A percentile compares a stretch with the other conserved stretches of the same genome.
Evolutionary conservation across 2,113 vertebrate species (phyloP).

Genomic region (Melanostigma gelatinosum): DNA sequence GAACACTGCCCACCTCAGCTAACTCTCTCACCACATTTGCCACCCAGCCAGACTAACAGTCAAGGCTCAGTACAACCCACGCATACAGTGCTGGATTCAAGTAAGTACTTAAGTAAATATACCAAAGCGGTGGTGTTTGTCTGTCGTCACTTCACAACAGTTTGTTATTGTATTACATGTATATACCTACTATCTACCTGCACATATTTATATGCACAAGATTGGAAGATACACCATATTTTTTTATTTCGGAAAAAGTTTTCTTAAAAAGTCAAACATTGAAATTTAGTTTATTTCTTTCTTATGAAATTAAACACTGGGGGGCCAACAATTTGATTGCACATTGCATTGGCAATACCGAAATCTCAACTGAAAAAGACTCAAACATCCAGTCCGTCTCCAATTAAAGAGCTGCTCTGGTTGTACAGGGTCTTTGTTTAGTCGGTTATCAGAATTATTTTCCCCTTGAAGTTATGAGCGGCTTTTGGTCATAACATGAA

Average conservation of each 20-base stretch:
- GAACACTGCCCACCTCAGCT: conserved; percentile 15
- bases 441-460: neutral
- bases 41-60: neutral
- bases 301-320: neutral
- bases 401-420: no score
- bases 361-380: no score
- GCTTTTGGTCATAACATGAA: neutral
- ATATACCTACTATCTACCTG: neutral
- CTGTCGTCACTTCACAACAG: neutral
- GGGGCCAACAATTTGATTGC: neutral
- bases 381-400: no score
- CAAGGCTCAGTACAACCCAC: neutral
- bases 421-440: no score
- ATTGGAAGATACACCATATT: neutral
- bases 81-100: neutral
- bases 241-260: neutral
- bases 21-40: conserved; percentile 5
- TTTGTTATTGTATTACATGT: neutral
- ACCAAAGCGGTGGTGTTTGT: neutral
- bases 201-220: neutral
- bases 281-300: neutral
- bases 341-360: neutral
- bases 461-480: neutral
- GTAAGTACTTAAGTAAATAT: neutral
- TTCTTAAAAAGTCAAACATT: neutral